Base-by-base conservation (phyloP, 2,797 vertebrate species). In the Leptoclinus maculatus region DNA sequence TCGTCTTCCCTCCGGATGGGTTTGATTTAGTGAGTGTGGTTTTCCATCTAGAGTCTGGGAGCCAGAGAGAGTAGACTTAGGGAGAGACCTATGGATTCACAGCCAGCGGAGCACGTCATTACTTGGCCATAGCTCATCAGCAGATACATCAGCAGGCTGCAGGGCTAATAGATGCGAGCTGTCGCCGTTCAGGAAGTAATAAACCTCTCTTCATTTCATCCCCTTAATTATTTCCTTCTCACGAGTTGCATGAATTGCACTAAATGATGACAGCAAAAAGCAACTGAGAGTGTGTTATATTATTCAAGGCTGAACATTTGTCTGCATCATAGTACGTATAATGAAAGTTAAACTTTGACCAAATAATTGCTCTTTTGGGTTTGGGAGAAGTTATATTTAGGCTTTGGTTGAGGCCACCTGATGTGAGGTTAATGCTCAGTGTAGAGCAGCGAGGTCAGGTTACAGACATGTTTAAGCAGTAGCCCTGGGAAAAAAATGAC, bases 21-120 rank as follows among this genome's bases (percentile, higher is more conserved):
- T 90, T 92, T 92, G 92, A 93, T 92, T 93, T 93, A 93, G 82
- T 89, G 90, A 89, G 62, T 92, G 87, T 90, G 91, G 87, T 90
- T 93, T 93, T 92, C 86, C 89, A 88, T 83, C 79, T 84, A 76
- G 71, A 89, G 83, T 83, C 86, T 86, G 69, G 77, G 80, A 91
- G 89, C 84, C 90, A 85, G 83, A 80, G 72, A 80, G 78, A 77
- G 86, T 71, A 83, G 85, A 88, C 84, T 83, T 69, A 69, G 75
- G 73, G 54, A 83, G 84, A 91, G 89, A 89, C 85, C 90, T 92
- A 92, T 83, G 83, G 87, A 90, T 92, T 87, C 90, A 88, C 88
- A 88, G 87, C 87, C 86, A 90, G 69, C 63, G 5, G 67, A 91
- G 90, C 87, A 87, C 75, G 74, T 92, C 88, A 93, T 91, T 92